Conservation (phyloP, 2,888 invertebrate species). For the Oscheius myriophilus region DNA sequence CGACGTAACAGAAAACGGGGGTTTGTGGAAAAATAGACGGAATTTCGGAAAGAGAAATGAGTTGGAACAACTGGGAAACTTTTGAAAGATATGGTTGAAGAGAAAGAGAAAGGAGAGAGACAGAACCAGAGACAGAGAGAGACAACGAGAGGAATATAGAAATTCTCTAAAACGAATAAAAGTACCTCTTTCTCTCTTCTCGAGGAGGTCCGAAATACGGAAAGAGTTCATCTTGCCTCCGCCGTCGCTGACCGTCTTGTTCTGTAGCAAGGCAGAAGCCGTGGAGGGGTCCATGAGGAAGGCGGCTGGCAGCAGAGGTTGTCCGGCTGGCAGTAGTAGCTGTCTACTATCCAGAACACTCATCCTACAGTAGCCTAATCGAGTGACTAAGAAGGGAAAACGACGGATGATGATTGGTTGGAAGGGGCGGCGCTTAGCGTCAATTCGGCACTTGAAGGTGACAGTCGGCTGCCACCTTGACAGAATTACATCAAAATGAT, state of each 20-base stretch:
- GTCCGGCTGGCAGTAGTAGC: conserved; percentile 42
- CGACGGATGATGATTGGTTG: conserved; percentile 34
- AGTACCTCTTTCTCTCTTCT: neutral
- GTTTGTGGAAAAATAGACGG: neutral
- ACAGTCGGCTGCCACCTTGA: no score
- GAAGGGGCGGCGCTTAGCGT: conserved; percentile 27
- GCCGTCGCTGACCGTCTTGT: conserved; percentile 8
- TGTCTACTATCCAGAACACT: conserved; percentile 48
- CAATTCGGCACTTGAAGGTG: conserved; percentile 16
- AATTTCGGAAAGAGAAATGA: neutral
- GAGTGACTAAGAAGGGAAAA: conserved; percentile 29
- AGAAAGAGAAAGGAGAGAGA: neutral
- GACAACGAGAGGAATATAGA: neutral
- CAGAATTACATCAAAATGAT: no score
- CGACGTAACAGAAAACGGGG: neutral
- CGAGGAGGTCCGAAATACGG: conserved; percentile 2
- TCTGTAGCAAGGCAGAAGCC: conserved; percentile 36
- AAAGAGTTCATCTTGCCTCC: conserved; percentile 1
- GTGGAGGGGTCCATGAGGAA: conserved; percentile 32
- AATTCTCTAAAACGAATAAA: no score
- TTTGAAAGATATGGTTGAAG: no score
- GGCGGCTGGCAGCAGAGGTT: conserved; percentile 44
- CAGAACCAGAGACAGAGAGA: neutral
- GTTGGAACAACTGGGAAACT: no score
- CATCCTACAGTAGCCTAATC: conserved; percentile 38